Evolutionary conservation across 2,797 vertebrate species (phyloP).

Genomic region (Anomalospiza imberbis): DNA sequence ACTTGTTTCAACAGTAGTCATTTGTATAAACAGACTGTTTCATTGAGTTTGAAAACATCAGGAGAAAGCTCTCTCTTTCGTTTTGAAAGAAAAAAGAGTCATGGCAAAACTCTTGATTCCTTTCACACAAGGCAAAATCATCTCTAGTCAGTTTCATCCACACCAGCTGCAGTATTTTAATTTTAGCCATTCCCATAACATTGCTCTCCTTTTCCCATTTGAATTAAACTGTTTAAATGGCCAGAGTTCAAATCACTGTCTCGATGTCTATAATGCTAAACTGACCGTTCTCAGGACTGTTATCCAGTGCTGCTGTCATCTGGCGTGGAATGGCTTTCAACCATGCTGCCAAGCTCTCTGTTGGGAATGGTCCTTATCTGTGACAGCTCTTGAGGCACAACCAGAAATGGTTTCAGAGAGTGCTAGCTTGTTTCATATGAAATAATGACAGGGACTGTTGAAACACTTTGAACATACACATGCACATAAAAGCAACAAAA

Average conservation of each 20-base stretch:
- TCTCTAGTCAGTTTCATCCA: background rate
- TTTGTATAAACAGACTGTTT: background rate
- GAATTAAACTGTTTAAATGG: background rate
- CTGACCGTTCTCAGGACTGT: background rate
- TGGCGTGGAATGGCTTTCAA: background rate
- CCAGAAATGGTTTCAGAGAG: background rate
- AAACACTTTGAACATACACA: background rate
- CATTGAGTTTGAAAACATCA: background rate
- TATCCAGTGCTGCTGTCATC: background rate
- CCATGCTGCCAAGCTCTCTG: background rate
- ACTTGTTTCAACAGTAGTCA: background rate
- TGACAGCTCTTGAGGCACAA: background rate
- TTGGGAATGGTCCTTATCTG: background rate
- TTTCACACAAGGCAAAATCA: background rate
- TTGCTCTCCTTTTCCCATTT: background rate
- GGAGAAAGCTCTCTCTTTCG: background rate
- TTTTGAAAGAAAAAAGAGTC: background rate
- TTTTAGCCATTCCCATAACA: background rate
- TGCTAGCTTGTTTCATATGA: background rate
- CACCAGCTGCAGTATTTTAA: background rate
- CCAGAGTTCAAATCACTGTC: background rate
- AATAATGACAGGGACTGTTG: background rate
- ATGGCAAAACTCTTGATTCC: background rate
- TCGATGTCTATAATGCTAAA: background rate
- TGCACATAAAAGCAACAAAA: accelerated